Percentiles rank a stretch among this genome's conserved stretches.
Evolutionary conservation across 2,113 vertebrate species (phyloP).

Genomic region (Numenius arquata): DNA sequence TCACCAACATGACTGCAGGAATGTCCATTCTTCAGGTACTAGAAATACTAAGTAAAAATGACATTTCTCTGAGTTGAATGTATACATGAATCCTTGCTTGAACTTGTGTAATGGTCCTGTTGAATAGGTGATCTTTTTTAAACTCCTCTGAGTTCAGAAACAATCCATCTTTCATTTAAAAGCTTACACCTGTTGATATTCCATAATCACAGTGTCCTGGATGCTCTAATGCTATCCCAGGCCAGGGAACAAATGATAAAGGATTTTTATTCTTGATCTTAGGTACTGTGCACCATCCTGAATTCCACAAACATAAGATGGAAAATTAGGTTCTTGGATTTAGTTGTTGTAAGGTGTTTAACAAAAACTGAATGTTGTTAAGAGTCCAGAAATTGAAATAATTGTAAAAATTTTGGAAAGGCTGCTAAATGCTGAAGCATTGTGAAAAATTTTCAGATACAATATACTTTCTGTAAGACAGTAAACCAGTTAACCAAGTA

Average conservation of each 20-base stretch:
- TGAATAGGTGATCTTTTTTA: not conserved
- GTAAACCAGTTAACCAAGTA: not conserved
- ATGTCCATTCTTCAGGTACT: constrained; percentile 75
- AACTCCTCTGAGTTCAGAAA: not conserved
- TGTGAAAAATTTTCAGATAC: not conserved
- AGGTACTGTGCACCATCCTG: not conserved
- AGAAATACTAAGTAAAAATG: not conserved
- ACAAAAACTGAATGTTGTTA: not conserved
- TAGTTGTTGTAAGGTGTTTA: not conserved
- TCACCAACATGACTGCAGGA: constrained; percentile 71
- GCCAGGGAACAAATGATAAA: not conserved
- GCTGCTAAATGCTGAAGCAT: not conserved
- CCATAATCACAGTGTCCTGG: not conserved
- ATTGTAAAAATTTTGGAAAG: not conserved
- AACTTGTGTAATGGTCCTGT: not conserved
- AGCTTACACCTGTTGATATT: not conserved
- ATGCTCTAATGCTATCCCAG: not conserved
- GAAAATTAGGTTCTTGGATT: not conserved
- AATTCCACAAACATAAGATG: not conserved
- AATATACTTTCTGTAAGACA: not conserved
- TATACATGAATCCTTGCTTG: not conserved
- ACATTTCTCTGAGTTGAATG: not conserved
- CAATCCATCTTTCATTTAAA: not conserved
- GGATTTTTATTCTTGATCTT: not conserved
- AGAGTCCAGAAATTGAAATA: not conserved